Percentiles rank a stretch among this genome's conserved stretches.
These are phyloP conservation scores for Melinaea menophilus DNA, from an alignment of 2,888 invertebrate species.

Conservation along the genomic window DNA sequence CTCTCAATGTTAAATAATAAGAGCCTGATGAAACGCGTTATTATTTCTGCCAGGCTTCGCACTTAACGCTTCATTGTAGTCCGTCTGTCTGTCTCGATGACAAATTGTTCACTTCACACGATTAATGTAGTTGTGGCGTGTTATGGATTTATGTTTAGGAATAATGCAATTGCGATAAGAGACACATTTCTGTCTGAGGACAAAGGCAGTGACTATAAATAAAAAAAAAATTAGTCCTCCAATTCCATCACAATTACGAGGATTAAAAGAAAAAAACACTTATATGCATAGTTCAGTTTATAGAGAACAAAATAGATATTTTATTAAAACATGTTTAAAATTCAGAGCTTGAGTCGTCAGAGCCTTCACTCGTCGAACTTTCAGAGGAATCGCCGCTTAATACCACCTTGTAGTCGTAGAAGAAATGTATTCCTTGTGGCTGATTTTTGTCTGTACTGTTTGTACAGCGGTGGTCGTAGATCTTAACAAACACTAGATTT, in stretches of 20 bases:
- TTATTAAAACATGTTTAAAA: not conserved
- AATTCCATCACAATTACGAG: too few relatives aligned
- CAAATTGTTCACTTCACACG: constrained; percentile 59
- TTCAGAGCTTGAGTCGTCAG: constrained; percentile 10
- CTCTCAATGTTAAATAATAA: constrained; percentile 23
- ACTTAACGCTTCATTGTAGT: constrained; percentile 39
- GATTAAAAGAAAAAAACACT: too few relatives aligned
- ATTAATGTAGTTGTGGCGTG: constrained; percentile 59
- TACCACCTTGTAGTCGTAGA: constrained; percentile 58
- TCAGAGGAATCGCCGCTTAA: constrained; percentile 37
- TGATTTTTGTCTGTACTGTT: constrained; percentile 36
- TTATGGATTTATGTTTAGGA: constrained; percentile 48
- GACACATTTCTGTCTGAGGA: constrained; percentile 9
- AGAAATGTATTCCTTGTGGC: constrained; percentile 54
- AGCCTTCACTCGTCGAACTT: not conserved
- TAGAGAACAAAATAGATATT: not conserved
- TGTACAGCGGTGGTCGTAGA: constrained; percentile 48
- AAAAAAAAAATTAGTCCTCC: not conserved
- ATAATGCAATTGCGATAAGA: constrained; percentile 13
- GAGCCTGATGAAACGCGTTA: constrained; percentile 15
- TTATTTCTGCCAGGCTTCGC: constrained; percentile 28
- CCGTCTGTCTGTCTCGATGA: constrained; percentile 56
- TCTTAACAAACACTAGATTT: constrained; percentile 42
- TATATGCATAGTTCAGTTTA: too few relatives aligned
- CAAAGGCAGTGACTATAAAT: not conserved